Percentiles rank a stretch among this genome's conserved stretches.
These are phyloP conservation scores for Sphaeramia orbicularis DNA, from an alignment of 2,797 vertebrate species.

Conservation along the genomic window DNA sequence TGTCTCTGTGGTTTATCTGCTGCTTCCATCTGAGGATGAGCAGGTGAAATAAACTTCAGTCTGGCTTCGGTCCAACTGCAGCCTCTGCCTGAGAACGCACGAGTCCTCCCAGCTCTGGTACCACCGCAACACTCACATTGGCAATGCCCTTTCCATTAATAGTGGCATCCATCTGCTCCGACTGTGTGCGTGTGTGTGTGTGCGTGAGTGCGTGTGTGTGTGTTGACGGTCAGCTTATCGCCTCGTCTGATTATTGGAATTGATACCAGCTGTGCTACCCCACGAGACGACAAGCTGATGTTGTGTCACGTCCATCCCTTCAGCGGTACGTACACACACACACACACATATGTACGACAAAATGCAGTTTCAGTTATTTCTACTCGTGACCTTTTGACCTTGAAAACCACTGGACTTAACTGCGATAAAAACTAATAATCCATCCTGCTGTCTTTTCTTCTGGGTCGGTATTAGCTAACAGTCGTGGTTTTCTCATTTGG, in stretches of 20 bases:
- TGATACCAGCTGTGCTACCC: conserved; percentile 73
- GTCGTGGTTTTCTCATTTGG: conserved; percentile 53
- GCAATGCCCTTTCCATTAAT: conserved; percentile 66
- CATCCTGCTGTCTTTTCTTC: neutral
- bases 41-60: conserved; percentile 43
- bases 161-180: conserved; percentile 67
- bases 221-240: conserved; percentile 64
- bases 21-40: conserved; percentile 34
- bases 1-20: conserved; percentile 22
- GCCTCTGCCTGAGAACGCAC: conserved; percentile 49
- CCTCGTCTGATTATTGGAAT: conserved; percentile 71
- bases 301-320: conserved; percentile 37
- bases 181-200: too few species aligned
- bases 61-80: conserved; percentile 19
- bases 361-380: conserved; percentile 13
- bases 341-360: conserved; percentile 7
- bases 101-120: conserved; percentile 39
- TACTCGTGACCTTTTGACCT: conserved; percentile 43
- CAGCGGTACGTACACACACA: conserved; percentile 34
- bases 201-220: conserved; percentile 11
- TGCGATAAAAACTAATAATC: too few species aligned
- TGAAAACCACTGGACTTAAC: too few species aligned
- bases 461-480: too few species aligned
- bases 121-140: conserved; percentile 43
- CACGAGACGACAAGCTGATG: conserved; percentile 49